A percentile compares a stretch with the other conserved stretches of the same genome.
phyloP scores from a whole-genome alignment of 2,113 vertebrate species.

The Turnix velox region DNA sequence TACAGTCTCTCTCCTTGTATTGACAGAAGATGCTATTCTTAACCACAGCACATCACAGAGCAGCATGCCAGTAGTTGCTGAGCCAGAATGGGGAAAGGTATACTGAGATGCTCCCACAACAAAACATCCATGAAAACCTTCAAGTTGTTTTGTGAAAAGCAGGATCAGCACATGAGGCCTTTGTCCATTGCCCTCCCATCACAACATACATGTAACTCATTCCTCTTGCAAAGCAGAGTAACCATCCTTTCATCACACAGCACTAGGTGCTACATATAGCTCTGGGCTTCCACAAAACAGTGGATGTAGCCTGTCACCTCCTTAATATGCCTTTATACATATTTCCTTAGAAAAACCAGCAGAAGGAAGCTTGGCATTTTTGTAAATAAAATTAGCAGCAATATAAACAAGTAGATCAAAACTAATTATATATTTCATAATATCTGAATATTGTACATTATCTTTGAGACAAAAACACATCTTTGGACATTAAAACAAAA shows the following conservation, averaged over 20 bases:
- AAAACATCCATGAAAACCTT: neutral
- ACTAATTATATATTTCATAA: neutral
- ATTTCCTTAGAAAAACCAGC: neutral
- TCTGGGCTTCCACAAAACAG: neutral
- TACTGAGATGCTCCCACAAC: neutral
- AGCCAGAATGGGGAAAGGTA: neutral
- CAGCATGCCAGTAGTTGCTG: neutral
- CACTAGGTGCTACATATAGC: neutral
- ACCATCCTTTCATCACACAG: neutral
- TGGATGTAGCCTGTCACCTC: neutral
- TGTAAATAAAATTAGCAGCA: neutral
- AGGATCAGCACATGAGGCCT: neutral
- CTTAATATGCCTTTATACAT: neutral
- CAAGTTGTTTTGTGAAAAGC: neutral
- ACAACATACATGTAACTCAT: neutral
- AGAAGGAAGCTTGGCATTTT: neutral
- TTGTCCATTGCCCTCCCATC: neutral
- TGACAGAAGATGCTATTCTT: slow-evolving; percentile 14
- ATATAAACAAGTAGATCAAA: neutral
- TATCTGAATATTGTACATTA: neutral
- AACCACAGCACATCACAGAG: neutral
- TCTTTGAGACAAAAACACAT: neutral
- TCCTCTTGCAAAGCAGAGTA: neutral
- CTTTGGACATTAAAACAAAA: neutral
- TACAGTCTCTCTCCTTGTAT: neutral